Conservation (phyloP, 2,888 invertebrate genomes). For the Liopterus haemorrhoidalis region DNA sequence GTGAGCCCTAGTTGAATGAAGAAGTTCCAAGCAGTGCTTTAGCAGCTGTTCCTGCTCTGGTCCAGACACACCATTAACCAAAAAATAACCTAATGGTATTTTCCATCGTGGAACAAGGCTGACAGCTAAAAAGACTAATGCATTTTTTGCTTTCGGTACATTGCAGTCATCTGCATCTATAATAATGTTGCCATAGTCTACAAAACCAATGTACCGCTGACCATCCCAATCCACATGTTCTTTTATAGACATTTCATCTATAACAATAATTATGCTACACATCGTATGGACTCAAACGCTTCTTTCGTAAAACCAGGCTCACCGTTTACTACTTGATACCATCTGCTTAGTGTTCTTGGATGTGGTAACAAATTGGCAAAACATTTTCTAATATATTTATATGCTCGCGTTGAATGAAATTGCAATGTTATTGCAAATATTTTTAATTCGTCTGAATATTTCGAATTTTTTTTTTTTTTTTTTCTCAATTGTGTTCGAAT, state of each 20-base stretch:
- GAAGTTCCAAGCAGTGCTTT: background rate
- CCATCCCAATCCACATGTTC: constrained; percentile 9
- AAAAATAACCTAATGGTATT: constrained; percentile 1
- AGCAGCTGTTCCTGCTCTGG: background rate
- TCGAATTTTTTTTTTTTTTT: constrained; percentile 2
- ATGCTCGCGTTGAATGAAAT: constrained; percentile 6
- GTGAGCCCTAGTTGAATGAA: constrained; percentile 1
- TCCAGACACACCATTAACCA: constrained; percentile 1
- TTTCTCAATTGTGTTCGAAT: background rate
- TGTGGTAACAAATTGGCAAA: constrained; percentile 4
- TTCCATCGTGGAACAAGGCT: background rate
- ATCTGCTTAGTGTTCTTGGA: constrained; percentile 6
- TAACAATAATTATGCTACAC: constrained; percentile 1
- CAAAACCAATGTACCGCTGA: background rate
- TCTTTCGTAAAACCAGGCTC: constrained; percentile 6
- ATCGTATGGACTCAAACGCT: background rate
- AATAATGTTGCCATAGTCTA: background rate
- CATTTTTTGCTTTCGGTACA: constrained; percentile 1
- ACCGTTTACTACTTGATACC: constrained; percentile 7
- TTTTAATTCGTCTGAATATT: constrained; percentile 3
- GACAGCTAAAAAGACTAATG: constrained; percentile 5
- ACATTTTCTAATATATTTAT: constrained; percentile 6
- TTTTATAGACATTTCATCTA: constrained; percentile 7
- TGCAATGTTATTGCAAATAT: constrained; percentile 9
- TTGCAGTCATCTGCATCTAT: background rate